A percentile compares a stretch with the other conserved stretches of the same genome.
phyloP scores from a whole-genome alignment of 1,140 invertebrate genomes.

The Apolygus lucorum region DNA sequence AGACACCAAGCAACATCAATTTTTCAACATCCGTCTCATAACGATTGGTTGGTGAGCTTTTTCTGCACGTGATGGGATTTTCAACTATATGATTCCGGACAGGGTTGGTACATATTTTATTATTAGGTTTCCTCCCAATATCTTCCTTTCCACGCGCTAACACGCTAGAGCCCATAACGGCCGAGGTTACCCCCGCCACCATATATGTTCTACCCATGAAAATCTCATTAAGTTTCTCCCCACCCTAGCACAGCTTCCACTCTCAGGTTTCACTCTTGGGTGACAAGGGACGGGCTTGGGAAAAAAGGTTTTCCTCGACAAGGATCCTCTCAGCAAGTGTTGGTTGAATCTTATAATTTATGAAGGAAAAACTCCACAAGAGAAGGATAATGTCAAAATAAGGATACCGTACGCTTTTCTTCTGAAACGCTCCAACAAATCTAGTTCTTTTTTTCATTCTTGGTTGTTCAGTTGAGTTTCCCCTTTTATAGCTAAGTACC shows the following conservation, averaged over 20 bases:
- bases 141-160: too few species aligned
- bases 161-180: too few species aligned
- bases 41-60: too few species aligned
- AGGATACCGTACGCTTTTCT: neutral
- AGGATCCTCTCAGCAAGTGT: neutral
- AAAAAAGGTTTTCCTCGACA: neutral
- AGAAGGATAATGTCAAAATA: neutral
- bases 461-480: too few species aligned
- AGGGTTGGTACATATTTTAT: neutral
- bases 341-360: neutral
- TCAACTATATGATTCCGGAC: neutral
- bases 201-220: neutral
- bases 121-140: neutral
- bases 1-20: too few species aligned
- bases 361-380: neutral
- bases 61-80: too few species aligned
- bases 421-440: too few species aligned
- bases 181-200: too few species aligned
- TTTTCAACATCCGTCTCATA: too few species aligned
- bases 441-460: too few species aligned
- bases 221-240: neutral
- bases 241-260: neutral
- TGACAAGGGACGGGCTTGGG: neutral
- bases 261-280: neutral
- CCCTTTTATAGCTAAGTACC: too few species aligned